Base-by-base conservation (phyloP, 1,140 invertebrate genomes). In the Propsilocerus akamusi region DNA sequence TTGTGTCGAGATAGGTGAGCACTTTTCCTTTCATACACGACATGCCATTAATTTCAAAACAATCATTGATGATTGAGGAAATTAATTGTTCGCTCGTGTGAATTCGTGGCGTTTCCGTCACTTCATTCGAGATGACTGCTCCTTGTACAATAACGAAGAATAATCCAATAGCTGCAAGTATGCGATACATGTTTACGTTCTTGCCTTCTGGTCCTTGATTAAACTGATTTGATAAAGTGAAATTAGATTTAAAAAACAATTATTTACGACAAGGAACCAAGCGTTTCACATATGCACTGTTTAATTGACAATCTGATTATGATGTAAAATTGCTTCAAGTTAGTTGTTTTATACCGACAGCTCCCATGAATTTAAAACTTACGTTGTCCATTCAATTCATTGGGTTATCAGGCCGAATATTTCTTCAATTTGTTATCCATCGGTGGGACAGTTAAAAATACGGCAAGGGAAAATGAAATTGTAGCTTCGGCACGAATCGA, bases 11-110 rank as follows among this genome's bases (percentile, higher is more conserved):
- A 64, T 78, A 84, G 41, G 70, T 72, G 7, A 87, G 66, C 48
- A 85, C 75, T 62, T 83, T 78, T 56, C 73, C 71, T 62, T 85
- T 84, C 37, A 85, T 66, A 56, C 83, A 87, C 47, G 72, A 69
- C 54, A 76, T 73, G 53, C 75, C 75, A 51, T 78, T 72, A 12
- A 72, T 69, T 53, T 72, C 71, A 56, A 77, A 74, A 68, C 83
- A 86, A 60, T 78, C 76, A 68, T 77, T 76, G 54, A 84, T 67
- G 49, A 84, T 79, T 55, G 73, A 74, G 12, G 75, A 72, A 25
- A 86, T 69, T 14, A 85, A 70, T 59, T 83, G 78, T 54, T 80
- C 75, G 59, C 76, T 74, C 52, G 65, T 70, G 52, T 64, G 62
- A 57, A 77, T 71, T 52, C 72, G 68, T 47, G 76, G 71, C 26